Evolutionary conservation across 2,888 invertebrate genomes (phyloP).

Genomic region (Harpalus rufipes): DNA sequence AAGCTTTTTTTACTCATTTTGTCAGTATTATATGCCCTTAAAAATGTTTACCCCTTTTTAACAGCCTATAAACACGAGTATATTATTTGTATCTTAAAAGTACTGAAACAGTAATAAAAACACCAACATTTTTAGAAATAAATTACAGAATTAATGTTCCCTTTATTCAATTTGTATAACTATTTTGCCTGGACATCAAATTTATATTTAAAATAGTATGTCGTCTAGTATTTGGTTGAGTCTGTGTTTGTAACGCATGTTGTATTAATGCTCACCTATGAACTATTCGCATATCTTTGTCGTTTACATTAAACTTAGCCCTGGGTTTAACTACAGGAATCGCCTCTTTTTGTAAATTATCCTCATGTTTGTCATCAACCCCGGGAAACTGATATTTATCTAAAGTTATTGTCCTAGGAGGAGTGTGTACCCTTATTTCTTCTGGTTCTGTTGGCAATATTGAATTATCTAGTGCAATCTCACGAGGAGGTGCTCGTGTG

Average conservation of each 20-base stretch:
- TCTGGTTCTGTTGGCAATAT: constrained; percentile 85
- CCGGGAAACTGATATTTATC: constrained; percentile 91
- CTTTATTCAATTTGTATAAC: too few relatives aligned
- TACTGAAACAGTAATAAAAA: too few relatives aligned
- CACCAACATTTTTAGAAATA: too few relatives aligned
- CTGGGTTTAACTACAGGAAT: constrained; percentile 73
- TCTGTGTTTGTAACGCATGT: background rate
- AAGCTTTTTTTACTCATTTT: too few relatives aligned
- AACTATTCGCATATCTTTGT: constrained; percentile 68
- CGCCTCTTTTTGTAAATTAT: constrained; percentile 75
- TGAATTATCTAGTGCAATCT: constrained; percentile 91
- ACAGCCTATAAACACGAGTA: too few relatives aligned
- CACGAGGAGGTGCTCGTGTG: constrained; percentile 91
- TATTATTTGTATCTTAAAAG: too few relatives aligned
- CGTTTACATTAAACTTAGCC: constrained; percentile 72
- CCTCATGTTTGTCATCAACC: constrained; percentile 79
- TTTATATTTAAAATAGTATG: too few relatives aligned
- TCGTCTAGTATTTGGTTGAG: too few relatives aligned
- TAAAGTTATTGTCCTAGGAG: constrained; percentile 92
- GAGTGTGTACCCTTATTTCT: constrained; percentile 91
- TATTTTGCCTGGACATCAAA: too few relatives aligned
- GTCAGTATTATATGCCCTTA: too few relatives aligned
- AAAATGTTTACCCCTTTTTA: too few relatives aligned
- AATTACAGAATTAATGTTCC: too few relatives aligned
- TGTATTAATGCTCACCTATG: constrained; percentile 62